Conservation (phyloP, 2,797 vertebrate genomes). For the Tokudaia tokunoshimensis region DNA sequence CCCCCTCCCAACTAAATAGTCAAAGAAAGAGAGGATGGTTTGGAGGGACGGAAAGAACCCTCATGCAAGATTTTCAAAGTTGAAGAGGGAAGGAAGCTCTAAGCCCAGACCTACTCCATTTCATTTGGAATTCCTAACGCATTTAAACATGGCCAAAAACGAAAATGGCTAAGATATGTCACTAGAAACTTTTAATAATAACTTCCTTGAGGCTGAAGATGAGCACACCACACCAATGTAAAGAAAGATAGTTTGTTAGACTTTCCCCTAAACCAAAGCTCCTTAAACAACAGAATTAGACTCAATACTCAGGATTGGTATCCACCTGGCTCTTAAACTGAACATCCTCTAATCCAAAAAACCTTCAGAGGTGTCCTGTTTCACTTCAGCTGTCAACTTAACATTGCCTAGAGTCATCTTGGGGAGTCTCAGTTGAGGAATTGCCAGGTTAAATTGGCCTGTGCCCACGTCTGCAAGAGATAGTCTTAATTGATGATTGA, state of each 20-base stretch:
- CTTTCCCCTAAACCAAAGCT: neutral
- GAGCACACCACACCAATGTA: neutral
- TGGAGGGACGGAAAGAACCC: slow-evolving; percentile 21
- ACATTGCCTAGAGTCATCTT: neutral
- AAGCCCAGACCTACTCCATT: neutral
- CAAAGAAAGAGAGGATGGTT: slow-evolving; percentile 26
- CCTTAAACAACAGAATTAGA: neutral
- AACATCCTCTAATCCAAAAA: neutral
- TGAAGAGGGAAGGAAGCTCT: neutral
- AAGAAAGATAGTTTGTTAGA: neutral
- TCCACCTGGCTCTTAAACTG: neutral
- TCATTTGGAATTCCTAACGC: neutral
- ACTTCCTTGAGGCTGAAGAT: neutral
- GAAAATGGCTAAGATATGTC: neutral
- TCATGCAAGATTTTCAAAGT: neutral
- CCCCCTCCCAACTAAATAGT: neutral
- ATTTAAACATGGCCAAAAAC: neutral
- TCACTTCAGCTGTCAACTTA: neutral
- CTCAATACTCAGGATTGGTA: neutral
- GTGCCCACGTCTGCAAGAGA: neutral
- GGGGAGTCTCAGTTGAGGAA: neutral
- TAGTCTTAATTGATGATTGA: neutral
- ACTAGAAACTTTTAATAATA: neutral
- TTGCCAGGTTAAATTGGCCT: neutral
- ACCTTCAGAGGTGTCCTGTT: neutral